phyloP scores from a whole-genome alignment of 2,797 vertebrate genomes.

The Epinephelus coioides region DNA sequence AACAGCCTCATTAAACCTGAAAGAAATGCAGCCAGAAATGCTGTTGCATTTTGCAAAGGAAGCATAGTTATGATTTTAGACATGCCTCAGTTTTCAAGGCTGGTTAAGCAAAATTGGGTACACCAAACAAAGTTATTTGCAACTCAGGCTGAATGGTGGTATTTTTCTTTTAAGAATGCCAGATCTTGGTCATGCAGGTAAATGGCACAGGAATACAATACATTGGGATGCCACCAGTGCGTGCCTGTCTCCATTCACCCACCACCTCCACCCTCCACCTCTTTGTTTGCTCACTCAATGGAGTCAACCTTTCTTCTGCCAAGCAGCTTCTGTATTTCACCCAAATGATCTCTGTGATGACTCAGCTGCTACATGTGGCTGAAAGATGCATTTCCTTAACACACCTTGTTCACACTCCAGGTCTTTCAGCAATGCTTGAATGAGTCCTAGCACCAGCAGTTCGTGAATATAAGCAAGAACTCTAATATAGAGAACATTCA shows the following conservation, averaged over 20 bases:
- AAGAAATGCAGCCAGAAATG: slow-evolving; percentile 26
- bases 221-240: slow-evolving; percentile 50
- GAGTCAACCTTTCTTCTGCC: background rate
- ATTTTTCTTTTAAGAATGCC: slow-evolving; percentile 25
- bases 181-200: background rate
- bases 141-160: slow-evolving; percentile 16
- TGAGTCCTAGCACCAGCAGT: background rate
- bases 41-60: slow-evolving; percentile 2
- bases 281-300: slow-evolving; percentile 43
- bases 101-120: background rate
- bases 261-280: slow-evolving; percentile 49
- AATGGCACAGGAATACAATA: background rate
- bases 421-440: background rate
- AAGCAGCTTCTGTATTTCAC: slow-evolving; percentile 50
- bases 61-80: slow-evolving; percentile 26
- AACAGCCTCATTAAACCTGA: slow-evolving; percentile 31
- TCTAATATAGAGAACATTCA: background rate
- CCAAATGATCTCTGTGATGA: slow-evolving; percentile 41
- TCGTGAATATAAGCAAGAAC: background rate
- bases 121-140: background rate
- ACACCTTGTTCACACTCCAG: background rate
- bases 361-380: background rate
- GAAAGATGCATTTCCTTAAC: slow-evolving; percentile 5
- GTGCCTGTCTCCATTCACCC: slow-evolving; percentile 47
- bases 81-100: slow-evolving; percentile 3